Percentiles rank a stretch among this genome's conserved stretches.
Evolutionary conservation across 1,140 invertebrate genomes (phyloP).

Genomic region (Coenobita brevimanus): DNA sequence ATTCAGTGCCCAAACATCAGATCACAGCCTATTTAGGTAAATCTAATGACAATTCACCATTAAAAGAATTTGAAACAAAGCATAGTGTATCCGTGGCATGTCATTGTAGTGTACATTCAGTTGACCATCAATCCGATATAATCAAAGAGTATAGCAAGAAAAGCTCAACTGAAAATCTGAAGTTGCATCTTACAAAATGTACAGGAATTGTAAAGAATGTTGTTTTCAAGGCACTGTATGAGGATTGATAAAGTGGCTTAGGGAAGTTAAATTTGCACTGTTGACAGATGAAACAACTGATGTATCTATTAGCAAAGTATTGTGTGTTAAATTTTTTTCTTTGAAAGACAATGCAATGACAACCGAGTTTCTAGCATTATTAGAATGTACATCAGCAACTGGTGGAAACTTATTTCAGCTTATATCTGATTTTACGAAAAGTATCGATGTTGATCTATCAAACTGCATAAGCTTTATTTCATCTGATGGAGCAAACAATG

Average conservation of each 20-base stretch:
- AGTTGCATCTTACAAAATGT: conserved; percentile 49
- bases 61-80: conserved; percentile 38
- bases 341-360: conserved; percentile 16
- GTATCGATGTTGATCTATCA: conserved; percentile 19
- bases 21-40: too few species aligned
- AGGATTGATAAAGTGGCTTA: conserved; percentile 46
- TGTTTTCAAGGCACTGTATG: conserved; percentile 32
- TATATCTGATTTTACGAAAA: conserved; percentile 19
- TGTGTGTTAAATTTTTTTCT: conserved; percentile 44
- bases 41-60: neutral
- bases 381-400: conserved; percentile 28
- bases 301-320: conserved; percentile 12
- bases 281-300: conserved; percentile 49
- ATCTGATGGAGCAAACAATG: conserved; percentile 51
- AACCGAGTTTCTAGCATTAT: conserved; percentile 45
- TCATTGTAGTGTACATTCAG: conserved; percentile 32
- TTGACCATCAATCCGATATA: conserved; percentile 51
- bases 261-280: conserved; percentile 36
- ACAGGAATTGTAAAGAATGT: conserved; percentile 40
- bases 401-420: conserved; percentile 35
- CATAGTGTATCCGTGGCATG: conserved; percentile 39
- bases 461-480: conserved; percentile 56
- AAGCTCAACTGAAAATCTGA: conserved; percentile 36
- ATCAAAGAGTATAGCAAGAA: conserved; percentile 44
- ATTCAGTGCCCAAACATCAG: too few species aligned